Percentiles rank a stretch among this genome's conserved stretches.
phyloP scores from a whole-genome alignment of 2,888 invertebrate genomes.

The Loripinus fragilis region DNA sequence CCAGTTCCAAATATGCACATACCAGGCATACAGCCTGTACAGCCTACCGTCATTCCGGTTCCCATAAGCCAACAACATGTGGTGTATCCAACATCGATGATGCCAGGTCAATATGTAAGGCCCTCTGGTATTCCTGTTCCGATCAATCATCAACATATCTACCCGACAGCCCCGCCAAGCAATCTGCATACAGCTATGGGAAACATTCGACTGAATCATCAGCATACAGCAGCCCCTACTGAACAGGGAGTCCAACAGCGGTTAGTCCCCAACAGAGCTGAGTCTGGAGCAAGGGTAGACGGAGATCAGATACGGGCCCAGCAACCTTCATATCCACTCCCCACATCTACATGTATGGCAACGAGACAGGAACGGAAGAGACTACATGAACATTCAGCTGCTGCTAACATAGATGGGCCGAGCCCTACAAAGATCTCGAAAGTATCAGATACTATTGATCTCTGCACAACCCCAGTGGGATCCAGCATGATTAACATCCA shows the following conservation, averaged over 20 bases:
- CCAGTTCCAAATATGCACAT: neutral
- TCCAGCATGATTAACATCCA: too few species aligned
- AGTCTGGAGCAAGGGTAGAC: neutral
- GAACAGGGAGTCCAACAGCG: neutral
- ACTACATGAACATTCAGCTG: neutral
- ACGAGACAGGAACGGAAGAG: neutral
- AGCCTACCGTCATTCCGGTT: neutral
- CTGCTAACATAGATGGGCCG: neutral
- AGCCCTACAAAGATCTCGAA: neutral
- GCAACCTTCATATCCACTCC: neutral
- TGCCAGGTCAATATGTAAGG: too few species aligned
- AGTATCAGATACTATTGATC: too few species aligned
- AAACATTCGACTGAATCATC: too few species aligned
- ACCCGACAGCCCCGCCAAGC: neutral
- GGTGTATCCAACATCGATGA: too few species aligned
- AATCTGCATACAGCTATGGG: neutral
- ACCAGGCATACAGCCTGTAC: neutral
- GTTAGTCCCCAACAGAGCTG: neutral
- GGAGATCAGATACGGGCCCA: neutral
- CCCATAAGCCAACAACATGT: neutral
- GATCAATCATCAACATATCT: neutral
- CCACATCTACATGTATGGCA: too few species aligned
- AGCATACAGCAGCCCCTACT: neutral
- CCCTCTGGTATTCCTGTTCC: too few species aligned
- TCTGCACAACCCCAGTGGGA: too few species aligned